Percentiles rank a stretch among this genome's conserved stretches.
Conservation (phyloP, 2,797 vertebrate species). For the Discoglossus pictus region DNA sequence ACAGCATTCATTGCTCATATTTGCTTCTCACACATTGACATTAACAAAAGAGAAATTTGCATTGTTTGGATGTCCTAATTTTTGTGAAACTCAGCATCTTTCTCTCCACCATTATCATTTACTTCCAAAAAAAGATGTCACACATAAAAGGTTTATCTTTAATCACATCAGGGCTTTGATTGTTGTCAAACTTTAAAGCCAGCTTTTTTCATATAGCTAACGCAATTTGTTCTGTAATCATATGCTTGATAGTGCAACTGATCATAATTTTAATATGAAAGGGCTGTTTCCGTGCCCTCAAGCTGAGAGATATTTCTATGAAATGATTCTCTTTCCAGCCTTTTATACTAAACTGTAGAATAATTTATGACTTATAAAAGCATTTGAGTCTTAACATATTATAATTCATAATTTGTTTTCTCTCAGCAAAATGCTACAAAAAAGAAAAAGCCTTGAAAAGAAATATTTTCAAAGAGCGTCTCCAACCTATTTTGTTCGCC, state of each 20-base stretch:
- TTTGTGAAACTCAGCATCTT: slow-evolving; percentile 7
- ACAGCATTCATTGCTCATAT: slow-evolving; percentile 3
- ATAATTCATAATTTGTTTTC: not conserved
- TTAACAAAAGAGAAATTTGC: slow-evolving; percentile 14
- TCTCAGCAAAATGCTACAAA: too few species aligned
- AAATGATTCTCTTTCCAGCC: slow-evolving; percentile 20
- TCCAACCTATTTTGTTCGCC: too few species aligned
- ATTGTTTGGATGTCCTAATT: slow-evolving; percentile 11
- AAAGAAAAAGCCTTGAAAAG: too few species aligned
- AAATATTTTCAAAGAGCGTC: too few species aligned
- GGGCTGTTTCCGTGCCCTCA: slow-evolving; percentile 48
- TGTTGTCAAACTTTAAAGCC: slow-evolving; percentile 50
- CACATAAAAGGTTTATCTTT: slow-evolving; percentile 44
- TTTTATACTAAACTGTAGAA: slow-evolving; percentile 6
- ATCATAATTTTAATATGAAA: slow-evolving; percentile 55
- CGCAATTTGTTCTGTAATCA: slow-evolving; percentile 60
- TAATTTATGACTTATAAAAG: slow-evolving; percentile 15
- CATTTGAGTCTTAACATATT: not conserved
- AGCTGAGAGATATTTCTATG: slow-evolving; percentile 47
- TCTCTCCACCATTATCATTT: not conserved
- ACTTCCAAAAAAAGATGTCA: slow-evolving; percentile 17
- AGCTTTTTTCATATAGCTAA: slow-evolving; percentile 56
- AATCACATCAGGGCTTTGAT: slow-evolving; percentile 37
- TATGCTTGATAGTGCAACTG: slow-evolving; percentile 51
- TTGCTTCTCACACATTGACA: slow-evolving; percentile 9